Evolutionary conservation across 1,140 invertebrate species (phyloP).

Genomic region (Leptonema lineaticorne): DNA sequence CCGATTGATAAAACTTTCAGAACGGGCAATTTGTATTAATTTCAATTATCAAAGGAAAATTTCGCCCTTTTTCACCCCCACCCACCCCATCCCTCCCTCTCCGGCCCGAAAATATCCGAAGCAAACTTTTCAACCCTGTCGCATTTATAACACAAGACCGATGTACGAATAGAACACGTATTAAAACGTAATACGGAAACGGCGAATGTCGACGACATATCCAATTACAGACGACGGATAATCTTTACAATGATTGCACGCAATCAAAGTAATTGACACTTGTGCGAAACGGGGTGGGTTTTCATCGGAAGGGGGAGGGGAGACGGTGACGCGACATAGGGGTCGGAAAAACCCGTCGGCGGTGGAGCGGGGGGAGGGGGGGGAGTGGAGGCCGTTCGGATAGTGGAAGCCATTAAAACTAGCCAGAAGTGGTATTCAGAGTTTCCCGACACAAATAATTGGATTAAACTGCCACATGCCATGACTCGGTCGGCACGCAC

Average conservation of each 20-base stretch:
- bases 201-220: not conserved
- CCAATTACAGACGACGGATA: constrained; percentile 13
- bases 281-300: not conserved
- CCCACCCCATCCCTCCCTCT: no score
- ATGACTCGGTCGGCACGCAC: not conserved
- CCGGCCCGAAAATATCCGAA: no score
- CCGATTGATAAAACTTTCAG: no score
- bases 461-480: constrained; percentile 17
- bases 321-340: not conserved
- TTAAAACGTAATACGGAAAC: no score
- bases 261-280: constrained; percentile 25
- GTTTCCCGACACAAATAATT: constrained; percentile 1
- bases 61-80: no score
- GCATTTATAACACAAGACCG: no score
- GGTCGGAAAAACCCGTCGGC: constrained; percentile 11
- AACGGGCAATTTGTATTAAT: no score
- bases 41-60: no score
- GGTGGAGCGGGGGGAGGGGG: not conserved
- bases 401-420: constrained; percentile 22
- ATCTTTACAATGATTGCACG: constrained; percentile 22
- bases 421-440: constrained; percentile 10
- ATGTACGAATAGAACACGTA: no score
- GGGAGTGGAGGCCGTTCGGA: not conserved
- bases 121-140: no score
- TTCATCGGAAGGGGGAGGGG: no score